phyloP scores from a whole-genome alignment of 2,888 invertebrate genomes.

The Strigamia crassipes region DNA sequence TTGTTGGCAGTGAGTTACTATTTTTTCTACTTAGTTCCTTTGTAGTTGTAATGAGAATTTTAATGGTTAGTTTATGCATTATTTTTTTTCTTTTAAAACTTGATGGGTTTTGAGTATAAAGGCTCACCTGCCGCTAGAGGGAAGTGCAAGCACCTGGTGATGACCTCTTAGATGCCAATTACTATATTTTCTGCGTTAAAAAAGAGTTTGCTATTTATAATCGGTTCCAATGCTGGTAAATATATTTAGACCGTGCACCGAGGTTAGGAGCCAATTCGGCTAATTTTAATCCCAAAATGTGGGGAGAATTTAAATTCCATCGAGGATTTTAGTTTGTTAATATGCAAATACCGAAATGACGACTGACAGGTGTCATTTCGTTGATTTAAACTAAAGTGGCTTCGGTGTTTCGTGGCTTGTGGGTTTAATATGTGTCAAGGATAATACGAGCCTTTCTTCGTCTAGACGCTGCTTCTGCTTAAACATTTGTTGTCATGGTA shows the following conservation, averaged over 20 bases:
- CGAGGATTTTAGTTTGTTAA: background rate
- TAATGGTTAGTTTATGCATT: background rate
- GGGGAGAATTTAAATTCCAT: background rate
- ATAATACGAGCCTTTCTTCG: background rate
- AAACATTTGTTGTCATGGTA: background rate
- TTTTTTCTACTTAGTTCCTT: too few relatives aligned
- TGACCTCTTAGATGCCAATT: constrained; percentile 11
- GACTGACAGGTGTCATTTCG: background rate
- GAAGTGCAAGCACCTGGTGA: constrained; percentile 19
- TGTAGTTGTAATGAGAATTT: background rate
- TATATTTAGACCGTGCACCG: background rate
- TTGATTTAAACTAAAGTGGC: background rate
- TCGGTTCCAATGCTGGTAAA: background rate
- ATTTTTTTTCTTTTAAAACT: background rate
- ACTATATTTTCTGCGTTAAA: background rate
- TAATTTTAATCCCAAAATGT: background rate
- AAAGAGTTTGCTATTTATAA: constrained; percentile 3
- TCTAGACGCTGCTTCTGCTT: constrained; percentile 1
- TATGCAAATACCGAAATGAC: too few relatives aligned
- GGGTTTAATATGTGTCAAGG: constrained; percentile 12
- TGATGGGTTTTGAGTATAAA: background rate
- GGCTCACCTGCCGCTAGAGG: background rate
- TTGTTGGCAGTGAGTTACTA: too few relatives aligned
- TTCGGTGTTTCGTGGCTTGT: background rate
- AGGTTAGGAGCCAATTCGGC: background rate